Conservation (phyloP, 2,797 vertebrate species). For the Emydoidea blandingii region DNA sequence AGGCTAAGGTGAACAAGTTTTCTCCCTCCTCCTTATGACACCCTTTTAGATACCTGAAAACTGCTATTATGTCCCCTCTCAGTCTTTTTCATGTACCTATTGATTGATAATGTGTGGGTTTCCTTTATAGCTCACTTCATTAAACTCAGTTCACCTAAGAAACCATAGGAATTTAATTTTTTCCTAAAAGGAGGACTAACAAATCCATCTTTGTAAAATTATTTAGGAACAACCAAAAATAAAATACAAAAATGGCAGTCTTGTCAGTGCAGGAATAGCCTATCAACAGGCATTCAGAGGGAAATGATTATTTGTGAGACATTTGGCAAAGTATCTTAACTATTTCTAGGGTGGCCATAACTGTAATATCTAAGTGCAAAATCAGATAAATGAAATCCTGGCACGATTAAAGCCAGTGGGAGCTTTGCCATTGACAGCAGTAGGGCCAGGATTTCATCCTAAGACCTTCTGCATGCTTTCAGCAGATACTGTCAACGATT, state of each 20-base stretch:
- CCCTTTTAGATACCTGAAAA: too few species aligned
- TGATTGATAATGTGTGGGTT: not conserved
- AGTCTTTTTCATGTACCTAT: not conserved
- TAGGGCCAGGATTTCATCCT: not conserved
- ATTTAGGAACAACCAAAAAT: not conserved
- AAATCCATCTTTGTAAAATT: accelerated
- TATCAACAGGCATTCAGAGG: too few species aligned
- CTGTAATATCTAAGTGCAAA: not conserved
- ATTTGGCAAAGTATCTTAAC: not conserved
- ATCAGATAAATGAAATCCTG: not conserved
- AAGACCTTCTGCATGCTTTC: not conserved
- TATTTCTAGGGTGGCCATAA: not conserved
- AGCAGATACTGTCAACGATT: not conserved
- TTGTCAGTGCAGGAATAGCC: not conserved
- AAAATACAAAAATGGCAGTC: not conserved
- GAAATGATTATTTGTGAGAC: not conserved
- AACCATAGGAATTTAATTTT: not conserved
- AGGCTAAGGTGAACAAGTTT: too few species aligned
- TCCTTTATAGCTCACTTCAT: not conserved
- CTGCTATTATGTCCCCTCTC: too few species aligned
- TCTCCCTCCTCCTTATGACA: too few species aligned
- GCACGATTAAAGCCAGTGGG: not conserved
- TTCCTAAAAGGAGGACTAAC: not conserved
- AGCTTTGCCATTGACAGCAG: not conserved
- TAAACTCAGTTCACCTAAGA: not conserved